These are phyloP conservation scores for Umimayanthus kanabou DNA, from an alignment of 92 coral and sea anemone species.

Conservation along the genomic window DNA sequence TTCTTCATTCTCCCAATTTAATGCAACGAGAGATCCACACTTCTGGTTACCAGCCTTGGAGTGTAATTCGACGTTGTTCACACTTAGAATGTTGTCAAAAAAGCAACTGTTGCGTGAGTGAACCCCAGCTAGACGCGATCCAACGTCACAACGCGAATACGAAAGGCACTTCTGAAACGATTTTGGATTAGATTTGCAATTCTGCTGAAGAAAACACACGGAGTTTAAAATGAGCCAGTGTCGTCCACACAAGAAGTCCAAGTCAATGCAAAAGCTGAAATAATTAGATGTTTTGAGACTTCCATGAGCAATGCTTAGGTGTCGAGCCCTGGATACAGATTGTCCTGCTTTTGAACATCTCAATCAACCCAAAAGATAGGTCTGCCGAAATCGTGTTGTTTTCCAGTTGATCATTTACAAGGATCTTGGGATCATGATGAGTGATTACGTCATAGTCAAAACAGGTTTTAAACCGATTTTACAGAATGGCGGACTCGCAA, in stretches of 20 bases:
- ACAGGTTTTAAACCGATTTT: too few relatives aligned
- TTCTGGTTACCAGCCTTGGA: background rate
- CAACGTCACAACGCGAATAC: slow-evolving; percentile 32
- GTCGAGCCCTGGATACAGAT: too few relatives aligned
- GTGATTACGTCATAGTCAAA: too few relatives aligned
- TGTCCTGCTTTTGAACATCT: too few relatives aligned
- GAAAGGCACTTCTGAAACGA: slow-evolving; percentile 5
- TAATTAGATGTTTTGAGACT: background rate
- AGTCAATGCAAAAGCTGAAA: too few relatives aligned
- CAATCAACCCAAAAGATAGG: too few relatives aligned
- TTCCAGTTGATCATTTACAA: too few relatives aligned
- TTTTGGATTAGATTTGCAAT: background rate
- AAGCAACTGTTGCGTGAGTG: slow-evolving; percentile 49
- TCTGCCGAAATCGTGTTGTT: too few relatives aligned
- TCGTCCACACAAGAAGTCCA: too few relatives aligned
- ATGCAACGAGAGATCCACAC: background rate
- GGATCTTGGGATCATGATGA: too few relatives aligned
- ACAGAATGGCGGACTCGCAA: too few relatives aligned
- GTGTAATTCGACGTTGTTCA: background rate
- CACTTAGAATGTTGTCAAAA: background rate
- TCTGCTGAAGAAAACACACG: slow-evolving; percentile 9
- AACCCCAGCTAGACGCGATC: slow-evolving; percentile 62
- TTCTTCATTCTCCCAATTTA: background rate
- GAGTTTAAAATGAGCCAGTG: background rate
- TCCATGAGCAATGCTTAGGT: too few relatives aligned